Percentiles rank a stretch among this genome's conserved stretches.
These are phyloP conservation scores for Rousettus madagascariensis DNA, from an alignment of 2,797 vertebrate species.

Conservation along the genomic window DNA sequence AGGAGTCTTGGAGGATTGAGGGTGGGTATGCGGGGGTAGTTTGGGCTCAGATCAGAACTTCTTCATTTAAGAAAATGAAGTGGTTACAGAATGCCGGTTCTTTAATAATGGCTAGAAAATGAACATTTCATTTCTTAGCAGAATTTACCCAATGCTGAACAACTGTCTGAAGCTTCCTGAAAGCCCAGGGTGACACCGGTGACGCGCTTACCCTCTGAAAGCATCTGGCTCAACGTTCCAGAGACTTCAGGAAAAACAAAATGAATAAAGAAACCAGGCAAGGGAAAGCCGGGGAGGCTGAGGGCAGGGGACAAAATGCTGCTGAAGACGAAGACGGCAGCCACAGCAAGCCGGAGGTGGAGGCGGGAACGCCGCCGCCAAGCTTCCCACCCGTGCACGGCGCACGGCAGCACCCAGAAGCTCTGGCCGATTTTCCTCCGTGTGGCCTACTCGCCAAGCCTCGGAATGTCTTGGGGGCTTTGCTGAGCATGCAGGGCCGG, in stretches of 20 bases:
- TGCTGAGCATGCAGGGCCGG: not conserved
- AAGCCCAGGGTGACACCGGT: not conserved
- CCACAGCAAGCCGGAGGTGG: not conserved
- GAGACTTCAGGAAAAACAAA: not conserved
- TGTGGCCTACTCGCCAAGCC: not conserved
- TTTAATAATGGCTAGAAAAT: not conserved
- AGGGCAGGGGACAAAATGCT: not conserved
- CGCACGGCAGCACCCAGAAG: not conserved
- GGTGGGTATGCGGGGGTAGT: too few relatives aligned
- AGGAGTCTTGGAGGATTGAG: not conserved
- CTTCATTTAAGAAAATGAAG: not conserved
- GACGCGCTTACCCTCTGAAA: not conserved
- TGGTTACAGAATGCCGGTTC: not conserved
- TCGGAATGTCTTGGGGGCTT: not conserved
- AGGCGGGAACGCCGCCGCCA: not conserved
- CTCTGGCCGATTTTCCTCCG: not conserved
- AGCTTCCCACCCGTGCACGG: fast-evolving
- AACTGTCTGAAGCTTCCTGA: not conserved
- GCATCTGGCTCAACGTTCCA: not conserved
- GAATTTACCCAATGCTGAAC: not conserved
- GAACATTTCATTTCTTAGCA: not conserved
- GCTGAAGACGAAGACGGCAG: too few relatives aligned
- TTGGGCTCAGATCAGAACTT: not conserved
- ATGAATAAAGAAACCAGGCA: not conserved
- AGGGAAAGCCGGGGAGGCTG: not conserved